These are phyloP conservation scores for Lophius piscatorius DNA, from an alignment of 2,113 vertebrate species.

Conservation along the genomic window DNA sequence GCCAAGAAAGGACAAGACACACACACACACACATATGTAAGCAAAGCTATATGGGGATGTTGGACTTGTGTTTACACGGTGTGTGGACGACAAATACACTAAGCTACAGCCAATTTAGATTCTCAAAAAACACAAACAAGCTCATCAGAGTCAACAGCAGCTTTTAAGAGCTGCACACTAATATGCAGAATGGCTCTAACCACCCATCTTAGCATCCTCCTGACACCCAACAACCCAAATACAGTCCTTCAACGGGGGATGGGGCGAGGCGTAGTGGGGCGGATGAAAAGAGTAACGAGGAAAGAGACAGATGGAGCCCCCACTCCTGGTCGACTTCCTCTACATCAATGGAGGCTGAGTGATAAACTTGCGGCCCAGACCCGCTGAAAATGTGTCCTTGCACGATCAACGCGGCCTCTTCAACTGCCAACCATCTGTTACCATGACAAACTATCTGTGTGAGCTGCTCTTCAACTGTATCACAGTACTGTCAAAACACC, in stretches of 20 bases:
- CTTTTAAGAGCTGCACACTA: constrained; percentile 66
- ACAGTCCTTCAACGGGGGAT: constrained; percentile 30
- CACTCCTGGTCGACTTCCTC: constrained; percentile 59
- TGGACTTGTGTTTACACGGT: constrained; percentile 1
- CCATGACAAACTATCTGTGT: constrained; percentile 45
- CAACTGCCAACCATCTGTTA: constrained; percentile 65
- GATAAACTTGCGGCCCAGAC: constrained; percentile 43
- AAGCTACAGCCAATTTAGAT: constrained; percentile 57
- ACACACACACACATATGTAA: constrained; percentile 15
- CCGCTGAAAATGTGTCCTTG: constrained; percentile 27
- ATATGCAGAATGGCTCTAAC: constrained; percentile 65
- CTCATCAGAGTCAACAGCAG: constrained; percentile 63
- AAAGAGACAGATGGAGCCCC: constrained; percentile 70
- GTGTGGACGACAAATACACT: constrained; percentile 5
- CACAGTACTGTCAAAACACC: constrained; percentile 51
- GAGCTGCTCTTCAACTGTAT: constrained; percentile 42
- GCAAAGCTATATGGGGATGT: constrained; percentile 18
- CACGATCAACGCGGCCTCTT: constrained; percentile 36
- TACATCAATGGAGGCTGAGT: constrained; percentile 39
- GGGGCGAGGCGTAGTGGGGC: constrained; percentile 8
- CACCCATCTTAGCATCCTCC: constrained; percentile 63
- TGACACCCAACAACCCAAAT: constrained; percentile 64
- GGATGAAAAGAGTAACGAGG: constrained; percentile 54
- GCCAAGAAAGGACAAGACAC: too few species aligned
- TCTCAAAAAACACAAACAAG: constrained; percentile 66